phyloP scores from a whole-genome alignment of 2,113 vertebrate genomes.

The Thryonomys swinderianus region DNA sequence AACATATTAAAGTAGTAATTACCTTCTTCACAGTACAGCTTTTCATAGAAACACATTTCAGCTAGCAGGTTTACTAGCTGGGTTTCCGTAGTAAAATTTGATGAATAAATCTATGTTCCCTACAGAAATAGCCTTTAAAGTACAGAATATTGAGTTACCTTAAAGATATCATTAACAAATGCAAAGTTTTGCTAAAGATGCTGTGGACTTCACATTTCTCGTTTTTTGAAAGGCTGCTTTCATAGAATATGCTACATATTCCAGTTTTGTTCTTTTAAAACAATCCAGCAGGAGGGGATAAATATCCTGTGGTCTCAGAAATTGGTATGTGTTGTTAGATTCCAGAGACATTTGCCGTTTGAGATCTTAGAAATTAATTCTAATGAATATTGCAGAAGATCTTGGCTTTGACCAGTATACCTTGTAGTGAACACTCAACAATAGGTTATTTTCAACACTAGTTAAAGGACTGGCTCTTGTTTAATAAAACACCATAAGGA shows the following conservation, averaged over 20 bases:
- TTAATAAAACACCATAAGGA: constrained; percentile 25
- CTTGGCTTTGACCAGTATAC: constrained; percentile 16
- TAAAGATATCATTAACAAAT: constrained; percentile 39
- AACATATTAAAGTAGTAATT: constrained; percentile 62
- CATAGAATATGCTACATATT: neutral
- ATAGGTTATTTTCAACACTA: constrained; percentile 35
- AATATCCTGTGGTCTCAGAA: neutral
- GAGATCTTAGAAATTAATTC: constrained; percentile 34
- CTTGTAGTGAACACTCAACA: constrained; percentile 23
- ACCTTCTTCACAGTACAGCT: constrained; percentile 49
- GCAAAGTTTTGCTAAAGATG: constrained; percentile 23
- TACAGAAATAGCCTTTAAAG: constrained; percentile 51
- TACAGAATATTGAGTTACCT: constrained; percentile 30
- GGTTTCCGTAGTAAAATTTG: constrained; percentile 65
- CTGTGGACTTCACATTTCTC: neutral
- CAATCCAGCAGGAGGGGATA: neutral
- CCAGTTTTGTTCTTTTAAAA: constrained; percentile 22
- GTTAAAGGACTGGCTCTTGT: neutral
- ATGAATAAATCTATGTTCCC: constrained; percentile 25
- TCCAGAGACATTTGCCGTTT: neutral
- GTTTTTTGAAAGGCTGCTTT: constrained; percentile 32
- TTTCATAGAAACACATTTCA: constrained; percentile 65
- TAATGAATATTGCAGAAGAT: neutral
- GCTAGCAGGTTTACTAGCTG: constrained; percentile 32
- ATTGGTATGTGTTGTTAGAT: constrained; percentile 39